Percentiles rank a stretch among this genome's conserved stretches.
phyloP scores from a whole-genome alignment of 2,797 vertebrate species.

The Gymnopithys bicolor region DNA sequence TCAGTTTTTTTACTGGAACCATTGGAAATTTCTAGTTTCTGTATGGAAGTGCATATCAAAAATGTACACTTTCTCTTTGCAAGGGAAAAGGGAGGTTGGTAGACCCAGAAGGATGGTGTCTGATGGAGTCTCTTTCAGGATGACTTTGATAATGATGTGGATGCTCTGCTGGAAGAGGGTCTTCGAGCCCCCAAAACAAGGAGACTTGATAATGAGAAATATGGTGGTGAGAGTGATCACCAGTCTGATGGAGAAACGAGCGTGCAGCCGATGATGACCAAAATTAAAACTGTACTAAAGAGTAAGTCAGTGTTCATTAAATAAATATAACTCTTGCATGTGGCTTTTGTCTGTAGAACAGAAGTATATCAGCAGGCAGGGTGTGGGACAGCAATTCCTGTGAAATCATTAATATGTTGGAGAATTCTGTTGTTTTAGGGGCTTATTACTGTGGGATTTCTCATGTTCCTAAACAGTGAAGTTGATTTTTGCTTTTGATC shows the following conservation, averaged over 20 bases:
- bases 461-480: not conserved
- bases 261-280: conserved; percentile 99
- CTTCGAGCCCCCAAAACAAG: conserved; percentile 97
- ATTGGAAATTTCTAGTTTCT: conserved; percentile 33
- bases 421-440: not conserved
- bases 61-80: not conserved
- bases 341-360: not conserved
- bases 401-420: not conserved
- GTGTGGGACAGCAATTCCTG: not conserved
- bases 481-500: not conserved
- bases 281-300: conserved; percentile 99
- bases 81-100: conserved; percentile 27
- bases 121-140: conserved; percentile 87
- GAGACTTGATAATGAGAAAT: conserved; percentile 89
- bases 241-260: conserved; percentile 93
- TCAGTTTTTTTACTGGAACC: conserved; percentile 33
- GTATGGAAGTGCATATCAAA: not conserved
- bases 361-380: not conserved
- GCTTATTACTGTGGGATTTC: not conserved
- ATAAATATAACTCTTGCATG: not conserved
- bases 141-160: conserved; percentile 99
- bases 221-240: conserved; percentile 90
- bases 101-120: conserved; percentile 40
- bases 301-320: conserved; percentile 82
- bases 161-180: conserved; percentile 95